Evolutionary conservation across 2,888 invertebrate species (phyloP).

Genomic region (Cheilosia grossa): DNA sequence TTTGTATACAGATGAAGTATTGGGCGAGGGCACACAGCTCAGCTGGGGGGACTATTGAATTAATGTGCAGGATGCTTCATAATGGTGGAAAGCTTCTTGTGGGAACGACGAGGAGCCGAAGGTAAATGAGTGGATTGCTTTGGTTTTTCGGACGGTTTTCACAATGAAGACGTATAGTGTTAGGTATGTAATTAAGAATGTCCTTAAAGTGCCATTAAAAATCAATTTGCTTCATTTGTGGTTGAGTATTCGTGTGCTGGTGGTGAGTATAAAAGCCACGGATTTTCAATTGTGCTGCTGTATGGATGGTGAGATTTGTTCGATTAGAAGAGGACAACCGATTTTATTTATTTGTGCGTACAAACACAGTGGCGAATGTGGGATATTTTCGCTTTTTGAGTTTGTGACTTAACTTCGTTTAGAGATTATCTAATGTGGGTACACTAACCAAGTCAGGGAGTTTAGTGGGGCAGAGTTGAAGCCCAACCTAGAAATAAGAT

Average conservation of each 20-base stretch:
- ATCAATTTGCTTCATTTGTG: slow-evolving; percentile 56
- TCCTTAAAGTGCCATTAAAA: slow-evolving; percentile 67
- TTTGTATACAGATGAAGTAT: slow-evolving; percentile 9
- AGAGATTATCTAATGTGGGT: no score
- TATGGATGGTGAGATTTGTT: slow-evolving; percentile 26
- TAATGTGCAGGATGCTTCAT: slow-evolving; percentile 61
- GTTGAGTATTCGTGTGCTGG: not conserved
- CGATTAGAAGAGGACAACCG: not conserved
- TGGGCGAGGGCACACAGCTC: slow-evolving; percentile 5
- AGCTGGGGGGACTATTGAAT: slow-evolving; percentile 55
- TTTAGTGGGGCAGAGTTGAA: no score
- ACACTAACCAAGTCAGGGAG: no score
- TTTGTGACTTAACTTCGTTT: no score
- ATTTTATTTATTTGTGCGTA: no score
- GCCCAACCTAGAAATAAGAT: no score
- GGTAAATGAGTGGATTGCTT: slow-evolving; percentile 58
- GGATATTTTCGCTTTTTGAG: no score
- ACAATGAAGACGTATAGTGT: slow-evolving; percentile 18
- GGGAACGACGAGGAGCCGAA: not conserved
- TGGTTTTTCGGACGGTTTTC: slow-evolving; percentile 46
- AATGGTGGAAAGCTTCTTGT: not conserved
- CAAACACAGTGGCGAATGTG: no score
- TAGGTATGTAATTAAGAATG: slow-evolving; percentile 55
- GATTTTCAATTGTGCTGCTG: slow-evolving; percentile 31
- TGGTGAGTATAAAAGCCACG: slow-evolving; percentile 12